Evolutionary conservation across 2,888 invertebrate species (phyloP).

Genomic region (Epirrhoe tristata): DNA sequence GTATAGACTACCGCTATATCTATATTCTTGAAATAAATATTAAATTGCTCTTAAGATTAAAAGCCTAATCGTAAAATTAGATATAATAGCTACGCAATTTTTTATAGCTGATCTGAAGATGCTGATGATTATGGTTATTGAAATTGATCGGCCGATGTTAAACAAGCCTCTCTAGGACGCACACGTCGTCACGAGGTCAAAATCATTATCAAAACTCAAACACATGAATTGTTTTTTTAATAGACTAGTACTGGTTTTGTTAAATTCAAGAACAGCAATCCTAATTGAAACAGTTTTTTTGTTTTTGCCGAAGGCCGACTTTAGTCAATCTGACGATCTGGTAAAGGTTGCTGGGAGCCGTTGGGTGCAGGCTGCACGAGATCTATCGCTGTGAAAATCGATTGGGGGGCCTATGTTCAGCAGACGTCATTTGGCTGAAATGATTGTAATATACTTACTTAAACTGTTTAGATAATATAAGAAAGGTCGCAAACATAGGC

Average conservation of each 20-base stretch:
- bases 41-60: not conserved
- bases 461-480: no score
- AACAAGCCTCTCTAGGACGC: not conserved
- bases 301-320: no score
- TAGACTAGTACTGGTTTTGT: not conserved
- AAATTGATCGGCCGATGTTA: slow-evolving; percentile 7
- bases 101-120: not conserved
- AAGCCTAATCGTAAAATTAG: not conserved
- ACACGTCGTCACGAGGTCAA: slow-evolving; percentile 11
- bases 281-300: no score
- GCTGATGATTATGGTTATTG: slow-evolving; percentile 6
- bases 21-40: not conserved
- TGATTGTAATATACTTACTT: no score
- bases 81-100: not conserved
- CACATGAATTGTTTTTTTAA: slow-evolving; percentile 1
- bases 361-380: no score
- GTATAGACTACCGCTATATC: no score
- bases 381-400: no score
- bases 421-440: no score
- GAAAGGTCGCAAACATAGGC: no score
- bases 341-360: no score
- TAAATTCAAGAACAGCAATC: not conserved
- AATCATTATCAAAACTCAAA: slow-evolving; percentile 14
- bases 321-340: no score
- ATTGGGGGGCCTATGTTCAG: no score